Evolutionary conservation across 2,888 invertebrate species (phyloP).

Genomic region (Nasonovia ribisnigri): DNA sequence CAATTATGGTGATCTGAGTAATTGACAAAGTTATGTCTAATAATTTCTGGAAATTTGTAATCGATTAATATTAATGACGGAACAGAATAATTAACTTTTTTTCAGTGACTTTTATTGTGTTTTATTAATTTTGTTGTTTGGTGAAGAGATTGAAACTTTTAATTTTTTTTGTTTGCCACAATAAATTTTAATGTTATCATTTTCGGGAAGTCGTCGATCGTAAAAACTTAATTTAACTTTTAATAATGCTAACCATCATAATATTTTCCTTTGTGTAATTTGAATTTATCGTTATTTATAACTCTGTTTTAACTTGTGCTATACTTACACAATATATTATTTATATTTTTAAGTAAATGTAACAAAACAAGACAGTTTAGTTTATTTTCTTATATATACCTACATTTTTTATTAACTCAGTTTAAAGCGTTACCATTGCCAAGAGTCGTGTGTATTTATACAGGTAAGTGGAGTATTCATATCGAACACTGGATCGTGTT

Average conservation of each 20-base stretch:
- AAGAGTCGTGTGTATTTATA: background rate
- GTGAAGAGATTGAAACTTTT: background rate
- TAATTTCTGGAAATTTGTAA: background rate
- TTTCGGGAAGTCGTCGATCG: background rate
- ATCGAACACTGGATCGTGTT: background rate
- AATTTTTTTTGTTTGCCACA: background rate
- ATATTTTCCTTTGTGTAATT: background rate
- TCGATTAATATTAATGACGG: background rate
- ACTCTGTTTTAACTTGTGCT: background rate
- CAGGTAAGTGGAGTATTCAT: background rate
- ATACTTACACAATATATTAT: background rate
- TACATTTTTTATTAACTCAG: background rate
- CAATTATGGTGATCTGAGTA: background rate
- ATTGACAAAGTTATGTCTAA: background rate
- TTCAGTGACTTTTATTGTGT: background rate
- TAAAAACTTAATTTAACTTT: background rate
- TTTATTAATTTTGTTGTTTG: background rate
- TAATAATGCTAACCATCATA: background rate
- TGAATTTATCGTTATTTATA: background rate
- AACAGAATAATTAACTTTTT: background rate
- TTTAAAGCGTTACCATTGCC: background rate
- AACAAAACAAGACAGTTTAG: background rate
- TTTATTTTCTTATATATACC: background rate
- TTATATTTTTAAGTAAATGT: background rate
- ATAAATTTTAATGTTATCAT: background rate